Base-by-base conservation (phyloP, 1,140 invertebrate species). In the Heliconius himera region DNA sequence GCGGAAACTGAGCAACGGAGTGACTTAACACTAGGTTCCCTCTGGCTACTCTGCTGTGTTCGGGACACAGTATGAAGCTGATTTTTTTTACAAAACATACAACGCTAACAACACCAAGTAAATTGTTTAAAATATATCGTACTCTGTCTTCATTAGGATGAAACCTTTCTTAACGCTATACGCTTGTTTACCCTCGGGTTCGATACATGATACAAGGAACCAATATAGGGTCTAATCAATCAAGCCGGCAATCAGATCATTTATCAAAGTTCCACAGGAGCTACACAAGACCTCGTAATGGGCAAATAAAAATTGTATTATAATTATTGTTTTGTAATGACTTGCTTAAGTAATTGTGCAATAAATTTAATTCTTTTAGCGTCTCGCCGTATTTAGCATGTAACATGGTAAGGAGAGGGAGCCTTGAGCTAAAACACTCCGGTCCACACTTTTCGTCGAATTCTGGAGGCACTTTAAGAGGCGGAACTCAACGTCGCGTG, bases 291-390 rank as follows among this genome's bases (percentile, higher is more conserved):
- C 70, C 41, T 36, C 70, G 41, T 77, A 77, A 77, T 77, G 70
- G n/a, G n/a, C 20, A 13, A 70, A 77, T 70, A 77, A 71, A 77
- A 78, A 74, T 73, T 74, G 71, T 74, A 46, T 72, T 74, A 36
- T 66, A 74, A 36, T 78, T 54, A 51, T 78, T 74, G 74, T 74
- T 78, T 78, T 78, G 71, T 70, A 78, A 78, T 51, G 77, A 74
- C 38, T 74, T 74, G 56, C 41, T 33, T 46, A 46, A 8, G 33
- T 66, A 16, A 8, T 56, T 56, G 20, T n/a, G n/a, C n/a, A 9
- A 56, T 56, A 8, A 56, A 9, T 46, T 51, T 51, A 2, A 1
- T 51, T 22, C 33, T 36, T 41, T 41, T 0, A 16, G 11, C 11
- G 2, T 46, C 13, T 13, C 41, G 33, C 33, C 33, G 33, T 36